Percentiles rank a stretch among this genome's conserved stretches.
phyloP scores from a whole-genome alignment of 2,113 vertebrate genomes.

The Hyla sarda region DNA sequence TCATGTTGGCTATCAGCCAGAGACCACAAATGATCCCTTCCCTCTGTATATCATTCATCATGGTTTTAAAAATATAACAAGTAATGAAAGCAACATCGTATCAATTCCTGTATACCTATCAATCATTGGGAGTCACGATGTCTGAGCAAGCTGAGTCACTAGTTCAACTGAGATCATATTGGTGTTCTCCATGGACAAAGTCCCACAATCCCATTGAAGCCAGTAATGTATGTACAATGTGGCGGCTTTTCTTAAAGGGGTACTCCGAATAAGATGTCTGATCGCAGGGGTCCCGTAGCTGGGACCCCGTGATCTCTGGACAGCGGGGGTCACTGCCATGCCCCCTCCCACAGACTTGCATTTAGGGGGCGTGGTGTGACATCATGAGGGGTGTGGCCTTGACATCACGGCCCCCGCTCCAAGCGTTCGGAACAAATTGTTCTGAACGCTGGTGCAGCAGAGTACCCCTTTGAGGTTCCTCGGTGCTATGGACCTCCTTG shows the following conservation, averaged over 20 bases:
- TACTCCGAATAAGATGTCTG: no score
- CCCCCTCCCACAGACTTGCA: no score
- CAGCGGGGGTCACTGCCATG: no score
- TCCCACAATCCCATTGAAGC: not conserved
- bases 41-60: not conserved
- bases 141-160: not conserved
- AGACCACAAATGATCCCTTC: not conserved
- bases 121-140: not conserved
- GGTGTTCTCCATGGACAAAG: not conserved
- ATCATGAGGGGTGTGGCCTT: no score
- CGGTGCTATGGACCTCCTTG: no score
- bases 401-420: no score
- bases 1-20: not conserved
- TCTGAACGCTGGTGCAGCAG: no score
- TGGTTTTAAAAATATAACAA: not conserved
- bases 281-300: no score
- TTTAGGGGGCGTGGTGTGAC: no score
- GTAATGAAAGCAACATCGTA: slow-evolving; percentile 7
- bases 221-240: not conserved
- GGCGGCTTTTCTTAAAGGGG: not conserved
- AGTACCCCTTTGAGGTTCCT: no score
- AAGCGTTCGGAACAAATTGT: no score
- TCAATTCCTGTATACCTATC: not conserved
- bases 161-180: not conserved
- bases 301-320: no score